phyloP scores from a whole-genome alignment of 2,888 invertebrate genomes.

The Peribatodes rhomboidaria region DNA sequence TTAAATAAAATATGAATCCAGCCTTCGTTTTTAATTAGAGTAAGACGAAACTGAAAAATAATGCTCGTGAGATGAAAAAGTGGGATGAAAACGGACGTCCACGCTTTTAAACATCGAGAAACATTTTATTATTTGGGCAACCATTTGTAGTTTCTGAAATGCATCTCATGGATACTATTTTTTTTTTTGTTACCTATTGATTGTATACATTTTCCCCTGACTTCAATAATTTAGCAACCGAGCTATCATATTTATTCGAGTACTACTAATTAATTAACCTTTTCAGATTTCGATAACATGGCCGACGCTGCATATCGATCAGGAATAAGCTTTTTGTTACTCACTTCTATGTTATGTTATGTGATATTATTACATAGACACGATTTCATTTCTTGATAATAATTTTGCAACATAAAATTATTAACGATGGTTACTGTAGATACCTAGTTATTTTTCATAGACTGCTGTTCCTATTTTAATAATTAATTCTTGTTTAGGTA shows the following conservation, averaged over 20 bases:
- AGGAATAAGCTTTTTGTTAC: conserved; percentile 55
- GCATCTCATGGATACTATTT: too few species aligned
- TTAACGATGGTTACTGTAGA: conserved; percentile 8
- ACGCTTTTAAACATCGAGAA: too few species aligned
- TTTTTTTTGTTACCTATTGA: too few species aligned
- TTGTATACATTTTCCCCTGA: too few species aligned
- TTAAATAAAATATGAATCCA: background rate
- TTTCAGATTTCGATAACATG: conserved; percentile 71
- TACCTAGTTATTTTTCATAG: conserved; percentile 27
- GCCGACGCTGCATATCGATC: conserved; percentile 62
- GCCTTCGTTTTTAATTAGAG: background rate
- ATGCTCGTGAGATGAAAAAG: too few species aligned
- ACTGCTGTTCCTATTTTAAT: conserved; percentile 45
- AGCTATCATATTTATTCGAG: background rate
- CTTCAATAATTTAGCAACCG: too few species aligned
- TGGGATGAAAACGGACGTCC: too few species aligned
- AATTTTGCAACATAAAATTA: conserved; percentile 4
- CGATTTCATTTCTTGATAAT: conserved; percentile 64
- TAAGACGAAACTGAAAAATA: too few species aligned
- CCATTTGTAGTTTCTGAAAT: too few species aligned
- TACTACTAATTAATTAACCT: conserved; percentile 15
- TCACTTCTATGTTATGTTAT: conserved; percentile 56
- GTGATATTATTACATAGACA: conserved; percentile 56
- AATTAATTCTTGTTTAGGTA: conserved; percentile 25
- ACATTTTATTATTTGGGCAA: too few species aligned